phyloP scores from a whole-genome alignment of 23 tunicate species.

The Ciona savignyi region DNA sequence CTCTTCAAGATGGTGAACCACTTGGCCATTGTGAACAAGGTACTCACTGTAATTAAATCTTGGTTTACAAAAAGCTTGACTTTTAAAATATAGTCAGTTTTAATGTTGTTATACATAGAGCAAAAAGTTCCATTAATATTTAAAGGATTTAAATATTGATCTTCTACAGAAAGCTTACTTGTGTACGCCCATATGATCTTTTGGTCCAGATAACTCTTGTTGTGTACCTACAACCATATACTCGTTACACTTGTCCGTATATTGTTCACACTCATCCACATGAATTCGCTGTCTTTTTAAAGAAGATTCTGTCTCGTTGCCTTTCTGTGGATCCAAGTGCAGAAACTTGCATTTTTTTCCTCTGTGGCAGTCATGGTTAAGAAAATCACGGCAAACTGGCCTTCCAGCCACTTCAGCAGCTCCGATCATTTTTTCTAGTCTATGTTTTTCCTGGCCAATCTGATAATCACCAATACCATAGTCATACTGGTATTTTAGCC shows the following conservation, averaged over 20 bases:
- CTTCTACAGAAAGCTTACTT: background rate
- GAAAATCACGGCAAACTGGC: conserved; percentile 80
- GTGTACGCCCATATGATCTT: background rate
- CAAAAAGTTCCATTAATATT: too few relatives aligned
- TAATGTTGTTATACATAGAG: background rate
- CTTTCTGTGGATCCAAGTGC: conserved; percentile 43
- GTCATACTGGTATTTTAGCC: conserved; percentile 89
- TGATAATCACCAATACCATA: conserved; percentile 76
- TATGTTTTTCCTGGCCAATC: conserved; percentile 24
- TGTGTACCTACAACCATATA: background rate
- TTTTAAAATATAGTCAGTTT: background rate
- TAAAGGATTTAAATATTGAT: background rate
- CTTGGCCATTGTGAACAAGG: background rate
- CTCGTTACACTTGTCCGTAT: conserved; percentile 15
- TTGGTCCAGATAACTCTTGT: background rate
- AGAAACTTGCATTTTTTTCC: conserved; percentile 89
- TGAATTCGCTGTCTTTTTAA: conserved; percentile 44
- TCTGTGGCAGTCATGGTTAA: conserved; percentile 61
- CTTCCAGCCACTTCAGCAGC: conserved; percentile 6
- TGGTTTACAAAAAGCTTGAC: background rate
- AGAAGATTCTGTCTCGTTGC: conserved; percentile 20
- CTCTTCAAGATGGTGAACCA: conserved; percentile 39
- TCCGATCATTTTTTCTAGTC: background rate
- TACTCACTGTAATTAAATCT: background rate
- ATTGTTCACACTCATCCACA: conserved; percentile 20